Evolutionary conservation across 2,888 invertebrate species (phyloP), one percentile per base, ranked within the genome.

Genomic region (Sclerodermus sp.): DNA sequence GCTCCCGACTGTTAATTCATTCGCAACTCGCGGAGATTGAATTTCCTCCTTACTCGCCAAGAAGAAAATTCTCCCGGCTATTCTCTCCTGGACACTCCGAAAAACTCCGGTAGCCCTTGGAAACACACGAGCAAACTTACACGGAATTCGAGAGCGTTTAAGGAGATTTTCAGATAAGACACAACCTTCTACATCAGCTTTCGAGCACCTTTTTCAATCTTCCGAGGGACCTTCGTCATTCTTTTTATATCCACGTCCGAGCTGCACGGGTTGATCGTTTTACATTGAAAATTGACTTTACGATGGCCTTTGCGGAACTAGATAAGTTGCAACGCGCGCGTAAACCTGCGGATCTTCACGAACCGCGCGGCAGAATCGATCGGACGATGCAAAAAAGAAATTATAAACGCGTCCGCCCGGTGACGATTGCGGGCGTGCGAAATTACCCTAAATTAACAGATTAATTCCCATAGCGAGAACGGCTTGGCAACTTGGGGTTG

Each of bases 381-480:
- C 34, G 34, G 10, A 13, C 4, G 3, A 12, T 34, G 34, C 34
- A 13, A 34, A 34, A 13, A 13, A 12, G 17, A 14, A 30, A 31
- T 17, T 29, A n/a, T 17, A 13, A 3, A 1, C 32, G 34, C 17
- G 14, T 43, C 38, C 41, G 42, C 15, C 12, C 29, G 17, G 39
- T 31, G 53, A 42, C 44, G 47, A 55, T 62, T 45, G 55, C 50
- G 45, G 51, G 53, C 53, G 45, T 16, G 18, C 37, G 51, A 49
- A 51, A 64, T 62, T 51, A 47, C 41, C 56, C 47, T 50, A 44
- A 55, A 62, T 64, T 57, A 58, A 63, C 51, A 54, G 64, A 64
- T 63, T 63, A 58, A 63, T 63, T 51, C 47, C 45, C 45, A 12
- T 23, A 14, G 42, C 53, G 52, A n/a, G n/a, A 53, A 51, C 50